These are phyloP conservation scores for Dinoponera quadriceps DNA, from an alignment of 1,140 invertebrate species.

Conservation along the genomic window DNA sequence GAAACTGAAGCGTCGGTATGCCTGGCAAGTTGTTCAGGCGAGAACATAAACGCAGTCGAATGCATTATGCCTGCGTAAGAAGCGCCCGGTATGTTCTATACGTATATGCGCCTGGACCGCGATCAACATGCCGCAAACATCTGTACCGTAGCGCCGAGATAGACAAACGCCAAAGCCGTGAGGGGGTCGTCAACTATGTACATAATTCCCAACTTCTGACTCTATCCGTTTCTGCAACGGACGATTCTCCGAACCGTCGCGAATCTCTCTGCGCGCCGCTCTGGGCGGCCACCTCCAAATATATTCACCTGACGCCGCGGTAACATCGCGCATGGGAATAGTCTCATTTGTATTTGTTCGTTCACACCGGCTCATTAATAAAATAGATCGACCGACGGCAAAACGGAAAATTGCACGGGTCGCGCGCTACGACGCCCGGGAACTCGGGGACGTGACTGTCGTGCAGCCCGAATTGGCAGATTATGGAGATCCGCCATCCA, in stretches of 20 bases:
- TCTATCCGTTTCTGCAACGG: conserved; percentile 43
- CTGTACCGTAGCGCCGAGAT: conserved; percentile 50
- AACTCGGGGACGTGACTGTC: not conserved
- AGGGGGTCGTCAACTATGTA: conserved; percentile 63
- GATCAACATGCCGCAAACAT: conserved; percentile 58
- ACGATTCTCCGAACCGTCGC: conserved; percentile 28
- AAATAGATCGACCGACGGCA: conserved; percentile 21
- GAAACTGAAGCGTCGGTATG: not conserved
- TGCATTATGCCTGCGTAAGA: conserved; percentile 53
- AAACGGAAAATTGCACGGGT: conserved; percentile 30
- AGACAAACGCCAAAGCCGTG: conserved; percentile 61
- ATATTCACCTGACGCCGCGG: conserved; percentile 16
- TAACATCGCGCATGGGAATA: conserved; percentile 45
- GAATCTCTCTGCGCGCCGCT: conserved; percentile 27
- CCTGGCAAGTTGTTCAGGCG: conserved; percentile 25
- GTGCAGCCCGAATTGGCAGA: not conserved
- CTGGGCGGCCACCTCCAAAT: conserved; percentile 32
- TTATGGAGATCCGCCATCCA: not conserved
- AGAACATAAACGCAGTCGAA: conserved; percentile 41
- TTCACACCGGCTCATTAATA: conserved; percentile 37
- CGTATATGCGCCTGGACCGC: conserved; percentile 18
- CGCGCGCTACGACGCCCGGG: not conserved
- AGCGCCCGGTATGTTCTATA: conserved; percentile 6
- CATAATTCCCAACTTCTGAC: conserved; percentile 62
- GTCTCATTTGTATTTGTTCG: conserved; percentile 54